These are phyloP conservation scores for Morpho achilles DNA, from an alignment of 2,888 invertebrate species.

Conservation along the genomic window DNA sequence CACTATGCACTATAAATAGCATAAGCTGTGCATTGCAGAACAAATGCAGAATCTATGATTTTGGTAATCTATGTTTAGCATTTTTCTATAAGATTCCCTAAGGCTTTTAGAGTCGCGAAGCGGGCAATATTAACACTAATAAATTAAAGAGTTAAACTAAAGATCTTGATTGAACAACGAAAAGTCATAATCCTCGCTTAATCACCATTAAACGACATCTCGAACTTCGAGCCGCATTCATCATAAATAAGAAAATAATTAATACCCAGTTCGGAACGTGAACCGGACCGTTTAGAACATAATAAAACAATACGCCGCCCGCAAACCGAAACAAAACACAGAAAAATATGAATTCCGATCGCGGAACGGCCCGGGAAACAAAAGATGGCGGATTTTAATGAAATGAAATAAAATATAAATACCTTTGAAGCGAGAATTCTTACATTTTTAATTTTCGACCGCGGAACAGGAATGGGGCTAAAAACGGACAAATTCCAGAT, in stretches of 20 bases:
- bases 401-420: slow-evolving; percentile 79
- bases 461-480: slow-evolving; percentile 65
- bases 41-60: too few species aligned
- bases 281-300: slow-evolving; percentile 65
- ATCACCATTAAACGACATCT: slow-evolving; percentile 51
- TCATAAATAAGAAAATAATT: slow-evolving; percentile 76
- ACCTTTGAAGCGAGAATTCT: slow-evolving; percentile 76
- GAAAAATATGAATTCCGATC: slow-evolving; percentile 79
- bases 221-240: slow-evolving; percentile 63
- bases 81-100: too few species aligned
- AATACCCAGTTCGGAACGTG: slow-evolving; percentile 63
- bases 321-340: slow-evolving; percentile 75
- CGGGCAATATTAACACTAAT: too few species aligned
- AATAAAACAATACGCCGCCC: slow-evolving; percentile 72
- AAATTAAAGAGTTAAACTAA: slow-evolving; percentile 16
- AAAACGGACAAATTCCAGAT: slow-evolving; percentile 70
- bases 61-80: too few species aligned
- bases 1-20: too few species aligned
- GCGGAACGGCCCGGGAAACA: slow-evolving; percentile 68
- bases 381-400: slow-evolving; percentile 78
- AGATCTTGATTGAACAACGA: slow-evolving; percentile 56
- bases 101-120: too few species aligned
- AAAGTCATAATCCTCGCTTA: slow-evolving; percentile 56
- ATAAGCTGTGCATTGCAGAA: too few species aligned
- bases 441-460: slow-evolving; percentile 77